Evolutionary conservation across 2,113 vertebrate species (phyloP), one percentile per base, ranked within the genome.

Genomic region (Electrona antarctica): DNA sequence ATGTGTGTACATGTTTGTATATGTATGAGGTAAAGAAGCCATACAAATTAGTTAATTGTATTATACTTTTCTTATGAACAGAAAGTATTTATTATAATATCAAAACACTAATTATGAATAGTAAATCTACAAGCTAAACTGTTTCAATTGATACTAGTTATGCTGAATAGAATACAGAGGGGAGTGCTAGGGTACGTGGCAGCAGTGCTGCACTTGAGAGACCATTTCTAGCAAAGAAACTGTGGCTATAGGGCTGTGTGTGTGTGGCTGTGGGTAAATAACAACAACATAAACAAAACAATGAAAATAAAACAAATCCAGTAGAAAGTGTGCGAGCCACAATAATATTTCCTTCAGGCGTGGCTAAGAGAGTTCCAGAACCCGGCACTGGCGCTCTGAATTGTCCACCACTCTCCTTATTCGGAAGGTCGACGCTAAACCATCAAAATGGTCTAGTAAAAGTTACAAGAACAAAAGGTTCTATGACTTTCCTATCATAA

Each of bases 81-180:
- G 58, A 65, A 78, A 63, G 50, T 67, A 83, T 49, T 61, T 77
- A 66, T 71, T 73, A 77, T 82, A 87, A 88, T 92, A 90, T 92
- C 83, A 89, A 92, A 92, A 70, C 29, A 65, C 85, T 83, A 81
- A 72, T 81, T 87, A 79, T 83, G 71, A 80, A 83, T 33, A 66
- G 58, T 76, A 77, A 29, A 75, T 76, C 79, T 90, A 88, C 12
- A 71, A 83, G 84, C 75, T 57, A 82, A 74, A 48, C 54, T 73
- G 64, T 69, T 8, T 60, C 68, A n/a, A 7, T 49, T 51, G 69
- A 60, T 56, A 14, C 76, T 85, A 85, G 69, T 47, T 67, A 60
- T 71, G 60, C 59, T 76, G 33, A 41, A 78, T 33, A 64, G 21
- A 7, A 65, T 54, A 76, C 58, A 62, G 12, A 41, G 33, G 33